Evolutionary conservation across 2,888 invertebrate species (phyloP).

Genomic region (Drosophila buzzatii): DNA sequence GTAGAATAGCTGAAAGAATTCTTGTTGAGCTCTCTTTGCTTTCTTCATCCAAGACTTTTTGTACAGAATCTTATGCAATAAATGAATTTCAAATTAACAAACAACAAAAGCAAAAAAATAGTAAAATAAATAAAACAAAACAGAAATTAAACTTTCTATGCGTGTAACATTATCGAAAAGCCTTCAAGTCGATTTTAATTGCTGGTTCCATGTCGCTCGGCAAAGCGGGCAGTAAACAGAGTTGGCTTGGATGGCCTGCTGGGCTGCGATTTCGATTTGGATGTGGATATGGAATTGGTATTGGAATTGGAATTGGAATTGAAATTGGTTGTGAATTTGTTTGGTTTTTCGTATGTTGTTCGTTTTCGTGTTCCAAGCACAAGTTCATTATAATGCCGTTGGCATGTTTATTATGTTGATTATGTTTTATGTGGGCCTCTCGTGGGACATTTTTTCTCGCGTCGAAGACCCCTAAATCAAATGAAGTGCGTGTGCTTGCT

Average conservation of each 20-base stretch:
- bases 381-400: slow-evolving; percentile 60
- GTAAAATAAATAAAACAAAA: slow-evolving; percentile 9
- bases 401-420: slow-evolving; percentile 63
- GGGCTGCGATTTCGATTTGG: slow-evolving; percentile 20
- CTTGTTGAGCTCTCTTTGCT: neutral
- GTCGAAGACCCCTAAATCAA: slow-evolving; percentile 42
- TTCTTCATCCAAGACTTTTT: neutral
- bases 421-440: slow-evolving; percentile 49
- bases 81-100: slow-evolving; percentile 1
- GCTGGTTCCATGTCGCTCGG: slow-evolving; percentile 35
- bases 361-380: slow-evolving; percentile 35
- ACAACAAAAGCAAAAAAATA: slow-evolving; percentile 18
- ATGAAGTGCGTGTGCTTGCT: slow-evolving; percentile 37
- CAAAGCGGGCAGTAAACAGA: slow-evolving; percentile 21
- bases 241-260: slow-evolving; percentile 40
- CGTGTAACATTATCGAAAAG: slow-evolving; percentile 44
- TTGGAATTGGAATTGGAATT: slow-evolving; percentile 20
- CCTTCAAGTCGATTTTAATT: slow-evolving; percentile 50
- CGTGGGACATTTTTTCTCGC: slow-evolving; percentile 33
- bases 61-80: slow-evolving; percentile 3
- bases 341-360: slow-evolving; percentile 21
- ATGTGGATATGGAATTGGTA: slow-evolving; percentile 13
- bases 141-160: slow-evolving; percentile 57
- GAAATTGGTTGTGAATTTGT: slow-evolving; percentile 9
- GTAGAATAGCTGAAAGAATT: neutral